phyloP scores from a whole-genome alignment of 2,888 invertebrate species.

The Galerucella calmariensis region DNA sequence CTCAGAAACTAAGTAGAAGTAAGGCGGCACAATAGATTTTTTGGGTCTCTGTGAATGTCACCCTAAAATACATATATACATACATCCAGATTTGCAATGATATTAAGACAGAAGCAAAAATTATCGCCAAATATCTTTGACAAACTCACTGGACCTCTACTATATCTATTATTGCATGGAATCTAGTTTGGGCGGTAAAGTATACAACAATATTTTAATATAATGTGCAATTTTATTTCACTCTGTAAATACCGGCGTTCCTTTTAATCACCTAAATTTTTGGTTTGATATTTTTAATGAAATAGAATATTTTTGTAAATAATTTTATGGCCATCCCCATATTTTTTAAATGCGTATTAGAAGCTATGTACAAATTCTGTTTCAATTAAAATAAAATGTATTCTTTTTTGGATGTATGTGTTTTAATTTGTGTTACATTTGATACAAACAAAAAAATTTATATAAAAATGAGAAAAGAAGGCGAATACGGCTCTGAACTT shows the following conservation, averaged over 20 bases:
- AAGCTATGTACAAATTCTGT: conserved; percentile 6
- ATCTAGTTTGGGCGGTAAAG: too few relatives aligned
- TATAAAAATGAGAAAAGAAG: too few relatives aligned
- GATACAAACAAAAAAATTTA: neutral
- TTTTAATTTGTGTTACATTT: neutral
- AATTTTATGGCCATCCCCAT: conserved; percentile 6
- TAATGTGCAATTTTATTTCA: neutral
- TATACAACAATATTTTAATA: neutral
- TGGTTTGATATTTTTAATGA: conserved; percentile 11
- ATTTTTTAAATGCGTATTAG: conserved; percentile 19
- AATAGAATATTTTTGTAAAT: conserved; percentile 30
- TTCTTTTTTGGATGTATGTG: neutral
- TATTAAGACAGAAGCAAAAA: too few relatives aligned
- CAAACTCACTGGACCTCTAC: too few relatives aligned
- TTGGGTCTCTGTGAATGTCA: too few relatives aligned
- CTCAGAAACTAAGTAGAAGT: too few relatives aligned
- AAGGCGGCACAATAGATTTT: too few relatives aligned
- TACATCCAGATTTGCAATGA: too few relatives aligned
- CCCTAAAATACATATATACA: too few relatives aligned
- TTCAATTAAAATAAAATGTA: conserved; percentile 10
- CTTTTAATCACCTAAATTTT: neutral
- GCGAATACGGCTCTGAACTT: neutral
- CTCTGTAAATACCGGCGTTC: neutral
- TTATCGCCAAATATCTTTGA: too few relatives aligned
- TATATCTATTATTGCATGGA: too few relatives aligned